Base-by-base conservation (phyloP, 2,888 invertebrate genomes). In the Palloptera scutellata region DNA sequence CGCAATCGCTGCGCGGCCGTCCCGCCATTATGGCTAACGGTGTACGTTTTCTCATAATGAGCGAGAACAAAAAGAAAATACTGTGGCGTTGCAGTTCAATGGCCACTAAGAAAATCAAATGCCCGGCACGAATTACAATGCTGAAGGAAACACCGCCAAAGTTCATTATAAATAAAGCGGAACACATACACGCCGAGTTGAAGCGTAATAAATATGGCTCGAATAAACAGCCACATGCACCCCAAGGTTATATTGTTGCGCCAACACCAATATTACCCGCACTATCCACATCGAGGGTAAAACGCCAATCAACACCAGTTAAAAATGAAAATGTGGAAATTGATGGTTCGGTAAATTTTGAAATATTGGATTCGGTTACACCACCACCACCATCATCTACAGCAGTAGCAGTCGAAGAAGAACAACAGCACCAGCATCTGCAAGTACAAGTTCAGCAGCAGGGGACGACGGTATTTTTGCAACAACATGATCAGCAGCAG, bases 21-120 rank as follows among this genome's bases (percentile, higher is more conserved):
- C 85, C 85, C 0, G 85, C 85, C 11, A 85, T 85, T n/a, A 81
- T 85, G 79, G 85, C 85, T 45, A 84, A 85, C 66, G 84, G 84
- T 64, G 78, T 84, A n/a, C 79, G 85, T 13, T 85, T 85, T 67
- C 77, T 85, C 10, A 78, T 84, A n/a, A 85, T 85, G 85, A 85
- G 84, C 69, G 84, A 85, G 73, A 85, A 84, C 71, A 82, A 81
- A 66, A 84, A 83, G 75, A 84, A 84, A 74, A 83, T 85, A 5
- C 72, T 85, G 30, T 85, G 85, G 85, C 81, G 85, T 19, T 85
- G 85, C 73, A 84, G 85, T 59, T 84, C 82, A 12, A 85, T 85
- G 85, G 85, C 85, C 41, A 85, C 85, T 19, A 85, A 85, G 71
- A 84, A 84, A 68, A 76, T 85, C 6, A 85, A 85, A 74, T 85